Evolutionary conservation across 2,113 vertebrate species (phyloP).

Genomic region (Ptychochromis oligacanthus): DNA sequence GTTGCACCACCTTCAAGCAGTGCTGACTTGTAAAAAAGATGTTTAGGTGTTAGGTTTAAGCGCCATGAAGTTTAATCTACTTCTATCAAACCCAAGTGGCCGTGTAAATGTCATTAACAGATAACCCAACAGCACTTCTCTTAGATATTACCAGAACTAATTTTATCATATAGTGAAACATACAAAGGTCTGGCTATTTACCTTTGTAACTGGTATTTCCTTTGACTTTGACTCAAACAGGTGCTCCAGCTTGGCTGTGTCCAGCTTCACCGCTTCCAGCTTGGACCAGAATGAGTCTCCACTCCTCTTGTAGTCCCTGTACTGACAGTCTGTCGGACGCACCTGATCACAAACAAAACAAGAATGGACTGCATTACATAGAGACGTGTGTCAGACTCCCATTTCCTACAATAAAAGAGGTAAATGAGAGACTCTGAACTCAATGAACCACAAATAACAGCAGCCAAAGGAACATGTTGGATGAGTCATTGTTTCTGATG

Average conservation of each 20-base stretch:
- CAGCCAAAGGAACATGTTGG: background rate
- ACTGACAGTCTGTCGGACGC: conserved; percentile 87
- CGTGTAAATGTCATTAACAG: too few relatives aligned
- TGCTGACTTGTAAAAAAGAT: too few relatives aligned
- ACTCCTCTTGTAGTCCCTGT: conserved; percentile 84
- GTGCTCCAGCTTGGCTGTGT: conserved; percentile 93
- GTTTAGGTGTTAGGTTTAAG: too few relatives aligned
- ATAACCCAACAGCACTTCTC: too few relatives aligned
- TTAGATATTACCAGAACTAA: background rate
- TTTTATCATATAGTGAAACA: background rate
- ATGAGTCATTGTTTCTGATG: conserved; percentile 6
- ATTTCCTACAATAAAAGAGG: conserved; percentile 22
- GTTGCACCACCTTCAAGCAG: too few relatives aligned
- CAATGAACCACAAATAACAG: background rate
- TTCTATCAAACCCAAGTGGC: too few relatives aligned
- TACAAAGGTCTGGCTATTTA: conserved; percentile 62
- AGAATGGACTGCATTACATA: background rate
- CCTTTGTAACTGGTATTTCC: conserved; percentile 94
- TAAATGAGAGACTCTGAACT: conserved; percentile 27
- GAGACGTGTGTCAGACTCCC: conserved; percentile 5
- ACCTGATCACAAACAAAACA: conserved; percentile 73
- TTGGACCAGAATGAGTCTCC: conserved; percentile 93
- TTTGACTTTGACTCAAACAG: conserved; percentile 98
- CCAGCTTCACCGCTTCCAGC: conserved; percentile 93
- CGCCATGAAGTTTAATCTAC: too few relatives aligned